Percentiles rank a stretch among this genome's conserved stretches.
Conservation (phyloP, 2,113 vertebrate species). For the Quiscalus mexicanus region DNA sequence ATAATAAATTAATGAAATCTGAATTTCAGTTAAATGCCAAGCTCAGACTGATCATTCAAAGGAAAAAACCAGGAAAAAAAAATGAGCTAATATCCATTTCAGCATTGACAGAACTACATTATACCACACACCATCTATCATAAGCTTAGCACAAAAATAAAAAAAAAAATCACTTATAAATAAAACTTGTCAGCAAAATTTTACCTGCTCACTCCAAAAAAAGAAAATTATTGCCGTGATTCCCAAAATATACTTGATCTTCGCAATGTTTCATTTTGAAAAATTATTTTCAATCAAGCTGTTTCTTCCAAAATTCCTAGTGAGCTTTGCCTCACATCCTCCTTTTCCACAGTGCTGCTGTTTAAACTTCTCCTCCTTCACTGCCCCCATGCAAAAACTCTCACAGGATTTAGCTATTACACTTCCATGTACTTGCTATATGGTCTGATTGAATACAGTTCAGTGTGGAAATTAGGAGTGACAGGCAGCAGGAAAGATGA, state of each 20-base stretch:
- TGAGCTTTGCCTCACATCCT: neutral
- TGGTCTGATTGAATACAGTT: slow-evolving; percentile 3
- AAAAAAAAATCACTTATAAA: neutral
- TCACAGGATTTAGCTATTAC: neutral
- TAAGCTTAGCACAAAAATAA: neutral
- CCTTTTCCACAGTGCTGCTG: neutral
- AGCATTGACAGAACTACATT: neutral
- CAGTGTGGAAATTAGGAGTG: slow-evolving; percentile 50
- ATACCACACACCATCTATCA: neutral
- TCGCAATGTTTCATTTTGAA: neutral
- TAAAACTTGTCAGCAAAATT: neutral
- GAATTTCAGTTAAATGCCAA: neutral
- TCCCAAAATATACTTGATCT: neutral
- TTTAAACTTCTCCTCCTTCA: neutral
- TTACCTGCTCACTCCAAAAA: neutral
- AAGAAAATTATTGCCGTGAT: neutral
- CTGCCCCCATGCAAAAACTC: neutral
- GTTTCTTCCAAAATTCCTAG: neutral
- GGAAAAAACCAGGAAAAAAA: neutral
- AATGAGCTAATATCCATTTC: neutral
- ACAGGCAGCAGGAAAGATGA: slow-evolving; percentile 54
- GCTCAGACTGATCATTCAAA: neutral
- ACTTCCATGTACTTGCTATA: neutral
- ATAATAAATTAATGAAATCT: neutral
- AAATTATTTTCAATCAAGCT: neutral